Conservation (phyloP, 2,113 vertebrate genomes). For the Dascyllus trimaculatus region DNA sequence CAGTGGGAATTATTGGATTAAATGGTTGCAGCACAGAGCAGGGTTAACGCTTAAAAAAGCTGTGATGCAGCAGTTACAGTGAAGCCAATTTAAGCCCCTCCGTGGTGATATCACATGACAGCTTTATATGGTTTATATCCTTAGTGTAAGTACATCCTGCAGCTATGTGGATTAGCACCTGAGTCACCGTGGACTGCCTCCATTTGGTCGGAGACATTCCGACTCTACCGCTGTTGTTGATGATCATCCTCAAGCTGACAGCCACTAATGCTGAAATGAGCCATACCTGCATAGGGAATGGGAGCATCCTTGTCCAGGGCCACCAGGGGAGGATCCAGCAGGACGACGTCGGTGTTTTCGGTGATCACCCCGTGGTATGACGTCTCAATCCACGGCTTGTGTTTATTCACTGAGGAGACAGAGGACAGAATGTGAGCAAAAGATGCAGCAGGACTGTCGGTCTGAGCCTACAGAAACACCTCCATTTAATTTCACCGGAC, state of each 20-base stretch:
- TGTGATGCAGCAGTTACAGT: constrained; percentile 39
- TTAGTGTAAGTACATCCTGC: constrained; percentile 41
- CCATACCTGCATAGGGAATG: constrained; percentile 94
- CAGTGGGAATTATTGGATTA: constrained; percentile 60
- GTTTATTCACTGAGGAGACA: constrained; percentile 92
- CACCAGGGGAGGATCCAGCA: constrained; percentile 95
- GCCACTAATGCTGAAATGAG: not conserved
- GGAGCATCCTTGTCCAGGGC: constrained; percentile 98
- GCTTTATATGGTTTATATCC: constrained; percentile 41
- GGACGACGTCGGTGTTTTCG: constrained; percentile 94
- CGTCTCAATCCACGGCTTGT: constrained; percentile 98
- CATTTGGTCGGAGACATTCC: constrained; percentile 10
- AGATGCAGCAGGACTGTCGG: not conserved
- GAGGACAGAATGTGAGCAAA: constrained; percentile 28
- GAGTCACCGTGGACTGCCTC: constrained; percentile 21
- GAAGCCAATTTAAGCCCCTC: constrained; percentile 42
- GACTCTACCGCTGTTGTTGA: not conserved
- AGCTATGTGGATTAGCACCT: constrained; percentile 46
- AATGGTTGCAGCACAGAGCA: constrained; percentile 24
- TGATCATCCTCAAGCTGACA: not conserved
- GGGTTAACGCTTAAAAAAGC: constrained; percentile 14
- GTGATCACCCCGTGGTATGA: constrained; percentile 97
- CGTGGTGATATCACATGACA: constrained; percentile 43
- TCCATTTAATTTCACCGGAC: too few species aligned
- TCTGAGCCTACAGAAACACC: constrained; percentile 7